Conservation (phyloP, 2,113 vertebrate genomes). For the Brachyhypopomus occidentalis region DNA sequence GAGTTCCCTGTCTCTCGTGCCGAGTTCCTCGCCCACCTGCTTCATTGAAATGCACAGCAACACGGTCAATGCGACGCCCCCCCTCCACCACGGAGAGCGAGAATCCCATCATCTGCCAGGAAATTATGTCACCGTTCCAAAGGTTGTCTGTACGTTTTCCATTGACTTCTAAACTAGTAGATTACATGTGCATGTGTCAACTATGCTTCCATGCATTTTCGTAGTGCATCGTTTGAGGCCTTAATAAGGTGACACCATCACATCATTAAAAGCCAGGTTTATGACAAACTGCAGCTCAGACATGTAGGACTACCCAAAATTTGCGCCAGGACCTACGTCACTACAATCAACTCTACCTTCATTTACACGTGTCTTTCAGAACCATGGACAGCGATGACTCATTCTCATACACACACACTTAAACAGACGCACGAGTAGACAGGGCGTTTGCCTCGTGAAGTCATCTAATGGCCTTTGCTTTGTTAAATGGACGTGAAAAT, state of each 20-base stretch:
- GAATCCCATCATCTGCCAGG: conserved; percentile 46
- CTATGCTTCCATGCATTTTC: too few species aligned
- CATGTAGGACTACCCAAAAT: conserved; percentile 1
- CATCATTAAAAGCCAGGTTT: conserved; percentile 4
- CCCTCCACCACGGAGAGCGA: conserved; percentile 37
- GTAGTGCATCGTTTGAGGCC: not conserved
- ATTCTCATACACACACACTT: not conserved
- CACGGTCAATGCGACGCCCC: conserved; percentile 34
- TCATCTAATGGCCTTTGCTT: not conserved
- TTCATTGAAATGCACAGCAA: conserved; percentile 54
- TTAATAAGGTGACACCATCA: not conserved
- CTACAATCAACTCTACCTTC: not conserved
- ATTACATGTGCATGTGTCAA: too few species aligned
- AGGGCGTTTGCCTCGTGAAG: not conserved
- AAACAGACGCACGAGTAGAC: too few species aligned
- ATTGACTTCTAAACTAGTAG: too few species aligned
- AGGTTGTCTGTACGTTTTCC: not conserved
- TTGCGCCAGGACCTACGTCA: conserved; percentile 45
- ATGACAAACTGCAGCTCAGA: conserved; percentile 5
- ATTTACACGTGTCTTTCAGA: conserved; percentile 63
- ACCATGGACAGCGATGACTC: conserved; percentile 72
- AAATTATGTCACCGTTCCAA: conserved; percentile 40
- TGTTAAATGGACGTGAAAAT: not conserved
- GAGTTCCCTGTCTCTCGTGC: conserved; percentile 31
- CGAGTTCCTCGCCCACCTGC: conserved; percentile 42